Conservation (phyloP, 2,797 vertebrate genomes). For the Enteromius trimaculatus region DNA sequence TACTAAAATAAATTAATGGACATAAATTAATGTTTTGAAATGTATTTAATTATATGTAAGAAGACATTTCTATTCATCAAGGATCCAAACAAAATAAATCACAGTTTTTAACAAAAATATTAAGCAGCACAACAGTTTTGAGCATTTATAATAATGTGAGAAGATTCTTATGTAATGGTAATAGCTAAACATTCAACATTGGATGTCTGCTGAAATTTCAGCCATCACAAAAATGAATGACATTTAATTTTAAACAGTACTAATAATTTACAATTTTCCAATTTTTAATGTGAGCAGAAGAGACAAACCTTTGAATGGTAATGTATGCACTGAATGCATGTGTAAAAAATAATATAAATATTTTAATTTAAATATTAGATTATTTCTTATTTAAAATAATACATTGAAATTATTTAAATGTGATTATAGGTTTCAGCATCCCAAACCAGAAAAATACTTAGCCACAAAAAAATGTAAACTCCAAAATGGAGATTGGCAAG, state of each 20-base stretch:
- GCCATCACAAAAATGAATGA: background rate
- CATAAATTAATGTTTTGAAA: background rate
- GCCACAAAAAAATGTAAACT: background rate
- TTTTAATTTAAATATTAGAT: too few species aligned
- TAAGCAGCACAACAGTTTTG: background rate
- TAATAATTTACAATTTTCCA: background rate
- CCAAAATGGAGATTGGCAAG: background rate
- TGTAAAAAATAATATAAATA: background rate
- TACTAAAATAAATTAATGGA: background rate
- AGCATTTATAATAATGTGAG: background rate
- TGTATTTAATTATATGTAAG: background rate
- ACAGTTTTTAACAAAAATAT: background rate
- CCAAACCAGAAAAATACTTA: too few species aligned
- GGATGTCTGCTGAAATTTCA: background rate
- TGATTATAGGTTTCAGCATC: background rate
- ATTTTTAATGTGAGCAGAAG: background rate
- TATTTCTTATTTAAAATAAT: background rate
- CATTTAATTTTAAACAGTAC: background rate
- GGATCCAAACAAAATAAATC: background rate
- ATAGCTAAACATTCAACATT: background rate
- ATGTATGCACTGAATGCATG: background rate
- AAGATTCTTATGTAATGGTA: background rate
- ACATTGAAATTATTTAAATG: background rate
- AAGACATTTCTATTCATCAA: background rate
- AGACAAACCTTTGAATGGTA: background rate